Percentiles rank a stretch among this genome's conserved stretches.
Conservation (phyloP, 2,797 vertebrate species). For the Galagoides demidoff region DNA sequence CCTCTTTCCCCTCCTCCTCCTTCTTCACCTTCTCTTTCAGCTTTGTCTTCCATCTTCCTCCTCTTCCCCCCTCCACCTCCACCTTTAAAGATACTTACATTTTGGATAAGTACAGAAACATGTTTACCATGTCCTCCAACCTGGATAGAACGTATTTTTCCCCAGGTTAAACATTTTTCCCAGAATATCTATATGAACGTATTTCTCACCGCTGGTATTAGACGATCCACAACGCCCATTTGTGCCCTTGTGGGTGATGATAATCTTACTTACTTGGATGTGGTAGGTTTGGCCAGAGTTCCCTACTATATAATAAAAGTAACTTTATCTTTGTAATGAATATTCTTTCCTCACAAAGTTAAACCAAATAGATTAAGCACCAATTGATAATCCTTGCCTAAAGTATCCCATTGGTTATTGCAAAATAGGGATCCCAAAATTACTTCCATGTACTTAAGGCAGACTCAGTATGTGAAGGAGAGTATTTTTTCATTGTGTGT, state of each 20-base stretch:
- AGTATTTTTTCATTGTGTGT: background rate
- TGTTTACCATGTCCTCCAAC: background rate
- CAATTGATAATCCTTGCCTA: too few relatives aligned
- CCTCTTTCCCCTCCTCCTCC: background rate
- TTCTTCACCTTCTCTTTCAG: background rate
- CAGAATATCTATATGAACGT: background rate
- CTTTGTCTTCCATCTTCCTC: too few relatives aligned
- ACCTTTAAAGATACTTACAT: background rate
- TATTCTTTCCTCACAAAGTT: background rate
- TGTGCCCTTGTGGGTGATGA: background rate
- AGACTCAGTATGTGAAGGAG: background rate
- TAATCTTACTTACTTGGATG: background rate
- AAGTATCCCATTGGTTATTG: background rate
- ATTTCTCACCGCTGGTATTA: background rate
- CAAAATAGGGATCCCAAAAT: background rate
- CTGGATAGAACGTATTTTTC: background rate
- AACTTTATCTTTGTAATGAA: background rate
- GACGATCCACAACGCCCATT: fast-evolving
- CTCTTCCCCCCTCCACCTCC: too few relatives aligned
- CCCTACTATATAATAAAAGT: background rate
- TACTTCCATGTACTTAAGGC: background rate
- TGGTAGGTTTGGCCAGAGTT: background rate
- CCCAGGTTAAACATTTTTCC: background rate
- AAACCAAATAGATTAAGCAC: background rate
- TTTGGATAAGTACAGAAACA: background rate